Evolutionary conservation across 2,113 vertebrate species (phyloP).

Genomic region (Corythaixoides concolor): DNA sequence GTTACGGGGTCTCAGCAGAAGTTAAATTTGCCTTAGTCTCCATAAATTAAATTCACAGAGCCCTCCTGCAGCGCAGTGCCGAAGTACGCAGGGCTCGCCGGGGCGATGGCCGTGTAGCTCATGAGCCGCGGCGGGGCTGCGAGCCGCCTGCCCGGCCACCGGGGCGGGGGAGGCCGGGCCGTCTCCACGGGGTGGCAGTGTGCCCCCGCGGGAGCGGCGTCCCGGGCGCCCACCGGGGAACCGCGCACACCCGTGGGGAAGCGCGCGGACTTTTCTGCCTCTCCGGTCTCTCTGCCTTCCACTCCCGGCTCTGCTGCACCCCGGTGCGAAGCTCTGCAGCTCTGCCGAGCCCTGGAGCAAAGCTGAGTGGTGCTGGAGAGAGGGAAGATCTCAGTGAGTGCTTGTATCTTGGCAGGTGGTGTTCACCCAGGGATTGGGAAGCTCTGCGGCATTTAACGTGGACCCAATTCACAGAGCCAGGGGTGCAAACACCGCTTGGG

Average conservation of each 20-base stretch:
- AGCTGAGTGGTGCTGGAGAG: background rate
- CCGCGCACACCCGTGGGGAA: no score
- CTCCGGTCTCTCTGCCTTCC: accelerated
- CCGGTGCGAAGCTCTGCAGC: background rate
- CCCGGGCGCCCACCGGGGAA: background rate
- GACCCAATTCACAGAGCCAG: background rate
- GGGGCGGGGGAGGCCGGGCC: no score
- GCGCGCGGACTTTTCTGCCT: background rate
- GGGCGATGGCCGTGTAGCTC: background rate
- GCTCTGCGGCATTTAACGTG: background rate
- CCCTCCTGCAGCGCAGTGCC: background rate
- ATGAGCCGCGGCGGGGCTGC: background rate
- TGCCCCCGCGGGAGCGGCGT: background rate
- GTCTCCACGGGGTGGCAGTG: conserved; percentile 57
- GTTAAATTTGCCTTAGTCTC: conserved; percentile 20
- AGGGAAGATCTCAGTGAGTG: background rate
- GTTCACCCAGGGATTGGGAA: background rate
- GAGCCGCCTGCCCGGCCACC: accelerated
- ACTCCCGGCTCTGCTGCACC: background rate
- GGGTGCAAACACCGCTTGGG: background rate
- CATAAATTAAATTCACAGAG: background rate
- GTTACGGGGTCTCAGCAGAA: background rate
- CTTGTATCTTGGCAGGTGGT: background rate
- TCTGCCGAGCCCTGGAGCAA: background rate
- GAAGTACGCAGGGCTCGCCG: background rate